phyloP scores from a whole-genome alignment of 2,888 invertebrate genomes.

The Orchesellides sinensis region DNA sequence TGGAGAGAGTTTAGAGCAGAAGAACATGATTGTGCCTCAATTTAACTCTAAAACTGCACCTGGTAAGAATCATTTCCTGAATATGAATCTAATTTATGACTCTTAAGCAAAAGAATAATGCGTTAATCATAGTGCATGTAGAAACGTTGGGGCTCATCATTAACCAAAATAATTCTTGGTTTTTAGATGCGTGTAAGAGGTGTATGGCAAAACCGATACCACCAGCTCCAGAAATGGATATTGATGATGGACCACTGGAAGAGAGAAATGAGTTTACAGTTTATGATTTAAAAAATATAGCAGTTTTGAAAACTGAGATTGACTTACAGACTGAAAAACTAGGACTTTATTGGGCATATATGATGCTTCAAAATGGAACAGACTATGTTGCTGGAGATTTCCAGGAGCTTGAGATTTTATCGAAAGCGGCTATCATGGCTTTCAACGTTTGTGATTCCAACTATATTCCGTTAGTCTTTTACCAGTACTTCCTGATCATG shows the following conservation, averaged over 20 bases:
- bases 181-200: constrained; percentile 53
- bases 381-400: constrained; percentile 45
- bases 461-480: constrained; percentile 66
- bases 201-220: constrained; percentile 60
- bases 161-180: neutral
- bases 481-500: constrained; percentile 70
- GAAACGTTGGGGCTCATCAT: no score
- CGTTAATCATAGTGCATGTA: no score
- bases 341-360: constrained; percentile 65
- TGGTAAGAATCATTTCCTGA: constrained; percentile 43
- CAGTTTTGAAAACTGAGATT: constrained; percentile 63
- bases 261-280: constrained; percentile 50
- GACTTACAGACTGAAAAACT: constrained; percentile 69
- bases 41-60: constrained; percentile 44
- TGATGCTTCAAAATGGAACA: constrained; percentile 59
- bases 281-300: constrained; percentile 66
- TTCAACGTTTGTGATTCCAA: constrained; percentile 63
- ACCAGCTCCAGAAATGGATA: constrained; percentile 40
- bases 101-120: no score
- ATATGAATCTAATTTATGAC: no score
- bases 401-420: constrained; percentile 68
- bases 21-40: constrained; percentile 62
- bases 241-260: constrained; percentile 46
- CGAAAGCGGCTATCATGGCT: constrained; percentile 67
- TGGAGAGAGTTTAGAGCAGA: constrained; percentile 55